A percentile compares a stretch with the other conserved stretches of the same genome.
Evolutionary conservation across 2,797 vertebrate species (phyloP).

Genomic region (Sebastes jordani): DNA sequence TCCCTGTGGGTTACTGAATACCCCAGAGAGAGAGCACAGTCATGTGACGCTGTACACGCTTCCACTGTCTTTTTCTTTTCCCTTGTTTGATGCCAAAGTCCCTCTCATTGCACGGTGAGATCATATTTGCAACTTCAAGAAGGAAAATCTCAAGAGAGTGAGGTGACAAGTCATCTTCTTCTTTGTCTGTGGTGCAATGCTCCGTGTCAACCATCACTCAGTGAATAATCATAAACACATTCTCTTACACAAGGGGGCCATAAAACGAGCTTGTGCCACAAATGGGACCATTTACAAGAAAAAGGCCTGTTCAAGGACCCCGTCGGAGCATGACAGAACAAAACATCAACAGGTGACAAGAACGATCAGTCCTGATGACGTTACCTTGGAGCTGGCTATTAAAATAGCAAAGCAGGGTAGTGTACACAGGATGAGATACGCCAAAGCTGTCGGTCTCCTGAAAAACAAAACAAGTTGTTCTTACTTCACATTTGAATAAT

Average conservation of each 20-base stretch:
- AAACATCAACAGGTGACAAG: conserved; percentile 43
- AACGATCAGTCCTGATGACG: conserved; percentile 26
- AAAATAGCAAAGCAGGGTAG: conserved; percentile 86
- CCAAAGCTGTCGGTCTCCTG: conserved; percentile 85
- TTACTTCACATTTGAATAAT: neutral
- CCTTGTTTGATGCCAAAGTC: conserved; percentile 44
- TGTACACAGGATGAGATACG: conserved; percentile 81
- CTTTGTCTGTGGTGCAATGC: conserved; percentile 19
- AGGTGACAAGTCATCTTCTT: neutral
- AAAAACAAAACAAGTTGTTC: conserved; percentile 31
- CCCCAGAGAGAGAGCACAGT: conserved; percentile 14
- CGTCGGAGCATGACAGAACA: conserved; percentile 41
- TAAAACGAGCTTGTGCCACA: conserved; percentile 29
- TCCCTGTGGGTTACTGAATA: conserved; percentile 72
- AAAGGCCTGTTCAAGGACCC: conserved; percentile 50
- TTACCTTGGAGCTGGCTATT: conserved; percentile 86
- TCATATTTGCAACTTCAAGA: neutral
- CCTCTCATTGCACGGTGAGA: neutral
- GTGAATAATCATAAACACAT: conserved; percentile 45
- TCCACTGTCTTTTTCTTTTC: neutral
- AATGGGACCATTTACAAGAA: conserved; percentile 47
- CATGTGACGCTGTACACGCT: conserved; percentile 53
- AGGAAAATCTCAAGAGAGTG: neutral
- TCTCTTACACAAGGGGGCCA: conserved; percentile 12
- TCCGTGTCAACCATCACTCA: conserved; percentile 28